Conservation (phyloP, 1,140 invertebrate genomes). For the Bilobella aurantiaca region DNA sequence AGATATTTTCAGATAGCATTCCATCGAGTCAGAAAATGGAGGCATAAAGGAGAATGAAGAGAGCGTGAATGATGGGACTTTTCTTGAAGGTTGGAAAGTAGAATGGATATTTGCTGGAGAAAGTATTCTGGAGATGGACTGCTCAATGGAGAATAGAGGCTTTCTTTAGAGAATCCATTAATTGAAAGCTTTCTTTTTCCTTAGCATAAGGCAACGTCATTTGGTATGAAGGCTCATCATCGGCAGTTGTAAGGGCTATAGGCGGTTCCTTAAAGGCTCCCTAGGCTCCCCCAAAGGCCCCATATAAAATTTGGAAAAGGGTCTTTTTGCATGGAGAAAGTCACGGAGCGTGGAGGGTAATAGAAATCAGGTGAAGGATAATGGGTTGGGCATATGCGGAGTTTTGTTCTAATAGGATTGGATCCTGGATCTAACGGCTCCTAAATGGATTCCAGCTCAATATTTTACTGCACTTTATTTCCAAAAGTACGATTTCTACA, state of each 20-base stretch:
- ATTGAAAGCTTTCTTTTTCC: background rate
- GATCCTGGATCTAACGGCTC: background rate
- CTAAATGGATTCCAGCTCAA: too few species aligned
- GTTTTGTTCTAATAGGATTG: background rate
- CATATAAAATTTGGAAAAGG: too few species aligned
- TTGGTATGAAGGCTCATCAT: slow-evolving; percentile 1
- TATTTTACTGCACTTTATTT: too few species aligned
- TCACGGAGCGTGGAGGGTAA: background rate
- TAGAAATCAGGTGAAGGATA: background rate
- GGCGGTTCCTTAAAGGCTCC: too few species aligned
- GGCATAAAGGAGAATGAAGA: too few species aligned
- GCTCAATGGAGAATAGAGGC: background rate
- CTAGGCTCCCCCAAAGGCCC: too few species aligned
- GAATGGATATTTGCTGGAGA: background rate
- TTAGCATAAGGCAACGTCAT: background rate
- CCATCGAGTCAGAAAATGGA: background rate
- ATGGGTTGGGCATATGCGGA: too few species aligned
- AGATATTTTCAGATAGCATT: background rate
- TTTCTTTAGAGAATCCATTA: background rate
- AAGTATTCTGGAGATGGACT: background rate
- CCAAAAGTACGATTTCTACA: too few species aligned
- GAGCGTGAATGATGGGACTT: background rate
- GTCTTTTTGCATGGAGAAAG: too few species aligned
- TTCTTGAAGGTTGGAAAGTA: background rate
- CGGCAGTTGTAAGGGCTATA: background rate